These are phyloP conservation scores for Trichogramma evanescens DNA, from an alignment of 2,888 invertebrate genomes.

Conservation along the genomic window DNA sequence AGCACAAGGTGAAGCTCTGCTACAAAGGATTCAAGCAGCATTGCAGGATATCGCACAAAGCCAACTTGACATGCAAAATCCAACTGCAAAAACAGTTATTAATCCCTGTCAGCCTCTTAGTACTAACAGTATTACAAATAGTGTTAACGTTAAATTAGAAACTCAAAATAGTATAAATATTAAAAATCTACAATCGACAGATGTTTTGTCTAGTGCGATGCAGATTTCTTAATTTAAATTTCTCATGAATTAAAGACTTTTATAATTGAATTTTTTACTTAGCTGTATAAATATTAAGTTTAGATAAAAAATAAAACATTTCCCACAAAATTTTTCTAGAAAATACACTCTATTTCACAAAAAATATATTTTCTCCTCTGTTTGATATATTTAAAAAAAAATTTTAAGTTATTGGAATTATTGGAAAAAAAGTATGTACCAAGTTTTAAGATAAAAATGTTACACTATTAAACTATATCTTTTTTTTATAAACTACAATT, in stretches of 20 bases:
- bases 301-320: background rate
- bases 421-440: background rate
- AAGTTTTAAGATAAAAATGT: slow-evolving; percentile 1
- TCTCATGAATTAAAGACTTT: background rate
- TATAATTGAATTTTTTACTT: background rate
- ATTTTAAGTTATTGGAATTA: background rate
- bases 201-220: slow-evolving; percentile 35
- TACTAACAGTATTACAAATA: slow-evolving; percentile 25
- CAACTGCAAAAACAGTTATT: slow-evolving; percentile 49
- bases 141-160: slow-evolving; percentile 34
- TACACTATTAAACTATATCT: background rate
- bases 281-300: background rate
- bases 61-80: slow-evolving; percentile 81
- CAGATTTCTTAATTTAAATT: slow-evolving; percentile 12
- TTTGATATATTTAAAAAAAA: background rate
- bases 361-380: background rate
- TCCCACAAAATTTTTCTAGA: background rate
- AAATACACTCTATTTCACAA: background rate
- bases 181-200: slow-evolving; percentile 34
- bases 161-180: slow-evolving; percentile 27
- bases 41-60: slow-evolving; percentile 89
- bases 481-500: background rate
- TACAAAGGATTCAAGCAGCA: slow-evolving; percentile 84
- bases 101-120: slow-evolving; percentile 35
- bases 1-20: slow-evolving; percentile 73